phyloP scores from a whole-genome alignment of 2,797 vertebrate genomes.

The Trematomus bernacchii region DNA sequence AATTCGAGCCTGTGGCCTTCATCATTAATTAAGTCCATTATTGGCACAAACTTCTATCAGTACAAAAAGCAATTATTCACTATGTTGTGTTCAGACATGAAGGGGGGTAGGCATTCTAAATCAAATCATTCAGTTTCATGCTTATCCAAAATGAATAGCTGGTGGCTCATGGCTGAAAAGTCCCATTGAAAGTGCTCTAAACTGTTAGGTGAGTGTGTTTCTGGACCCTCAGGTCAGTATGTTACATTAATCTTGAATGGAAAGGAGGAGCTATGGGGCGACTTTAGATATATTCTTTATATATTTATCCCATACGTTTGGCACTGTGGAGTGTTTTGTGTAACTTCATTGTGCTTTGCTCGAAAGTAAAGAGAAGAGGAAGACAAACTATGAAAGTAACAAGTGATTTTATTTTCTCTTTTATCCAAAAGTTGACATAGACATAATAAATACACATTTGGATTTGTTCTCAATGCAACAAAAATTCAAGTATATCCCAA shows the following conservation, averaged over 20 bases:
- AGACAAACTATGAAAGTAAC: slow-evolving; percentile 50
- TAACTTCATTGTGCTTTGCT: neutral
- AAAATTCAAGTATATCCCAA: slow-evolving; percentile 62
- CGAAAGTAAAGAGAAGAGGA: slow-evolving; percentile 33
- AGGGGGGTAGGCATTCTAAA: neutral
- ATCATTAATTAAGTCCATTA: neutral
- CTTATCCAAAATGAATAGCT: neutral
- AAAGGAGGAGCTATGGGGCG: neutral
- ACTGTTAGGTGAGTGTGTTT: neutral
- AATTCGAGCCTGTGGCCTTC: neutral
- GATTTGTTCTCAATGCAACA: slow-evolving; percentile 79
- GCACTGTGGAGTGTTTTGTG: neutral
- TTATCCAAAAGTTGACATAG: slow-evolving; percentile 66
- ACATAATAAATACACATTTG: slow-evolving; percentile 80
- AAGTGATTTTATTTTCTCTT: slow-evolving; percentile 64
- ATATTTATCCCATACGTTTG: no score
- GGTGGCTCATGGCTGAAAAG: neutral
- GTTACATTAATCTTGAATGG: neutral
- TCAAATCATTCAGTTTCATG: neutral
- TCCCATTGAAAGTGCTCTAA: neutral
- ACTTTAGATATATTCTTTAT: neutral
- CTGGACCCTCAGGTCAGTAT: neutral
- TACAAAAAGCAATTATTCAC: neutral
- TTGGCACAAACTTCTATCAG: no score
- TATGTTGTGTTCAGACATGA: neutral